phyloP scores from a whole-genome alignment of 1,140 invertebrate genomes.

The Apis mellifera region Amel_HAv3.1 CM009932.2:7758001-7758500 shows the following conservation, averaged over 20 bases:
- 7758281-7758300: not conserved
- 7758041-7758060: not conserved
- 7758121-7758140: not conserved
- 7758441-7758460: too few relatives aligned
- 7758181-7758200: not conserved
- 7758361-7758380: conserved; percentile 36
- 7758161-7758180: not conserved
- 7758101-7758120: not conserved
- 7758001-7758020: conserved; percentile 2
- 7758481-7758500: not conserved
- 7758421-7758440: too few relatives aligned
- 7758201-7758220: not conserved
- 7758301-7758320: conserved; percentile 33
- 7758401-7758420: not conserved
- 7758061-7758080: not conserved
- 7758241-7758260: not conserved
- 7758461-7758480: not conserved
- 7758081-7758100: not conserved
- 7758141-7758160: not conserved
- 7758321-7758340: conserved; percentile 39
- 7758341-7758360: conserved; percentile 32
- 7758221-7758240: not conserved
- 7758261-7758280: not conserved
- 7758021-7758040: not conserved
- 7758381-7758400: conserved; percentile 5